A percentile compares a stretch with the other conserved stretches of the same genome.
Conservation (phyloP, 1,140 invertebrate genomes). For the Carposina sasakii region DNA sequence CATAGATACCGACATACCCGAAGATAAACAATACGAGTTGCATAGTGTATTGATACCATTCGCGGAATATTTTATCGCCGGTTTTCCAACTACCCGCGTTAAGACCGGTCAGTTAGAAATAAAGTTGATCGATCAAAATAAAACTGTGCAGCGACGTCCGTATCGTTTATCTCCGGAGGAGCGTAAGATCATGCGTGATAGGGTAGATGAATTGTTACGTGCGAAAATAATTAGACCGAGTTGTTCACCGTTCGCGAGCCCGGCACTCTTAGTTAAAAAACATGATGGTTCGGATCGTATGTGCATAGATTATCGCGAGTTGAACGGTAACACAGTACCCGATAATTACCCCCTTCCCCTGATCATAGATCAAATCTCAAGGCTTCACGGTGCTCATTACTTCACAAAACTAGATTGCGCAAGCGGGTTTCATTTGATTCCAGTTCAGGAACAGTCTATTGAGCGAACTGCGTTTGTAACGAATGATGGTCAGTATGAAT, state of each 20-base stretch:
- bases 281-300: constrained; percentile 17
- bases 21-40: background rate
- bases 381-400: background rate
- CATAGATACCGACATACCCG: background rate
- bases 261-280: constrained; percentile 20
- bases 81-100: constrained; percentile 1
- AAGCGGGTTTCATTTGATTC: constrained; percentile 5
- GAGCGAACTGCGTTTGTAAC: constrained; percentile 7
- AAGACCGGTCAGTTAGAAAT: constrained; percentile 6
- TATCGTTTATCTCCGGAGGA: constrained; percentile 11
- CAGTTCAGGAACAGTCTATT: background rate
- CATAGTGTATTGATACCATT: background rate
- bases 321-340: constrained; percentile 2
- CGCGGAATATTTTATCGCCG: background rate
- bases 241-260: constrained; percentile 24
- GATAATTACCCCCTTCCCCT: constrained; percentile 9
- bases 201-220: constrained; percentile 28
- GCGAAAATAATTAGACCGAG: constrained; percentile 40
- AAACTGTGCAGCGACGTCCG: background rate
- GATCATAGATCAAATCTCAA: constrained; percentile 5
- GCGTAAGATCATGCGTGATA: no score
- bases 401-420: constrained; percentile 4
- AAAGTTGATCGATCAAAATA: background rate
- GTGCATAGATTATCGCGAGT: constrained; percentile 9
- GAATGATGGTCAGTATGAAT: constrained; percentile 4